Conservation (phyloP, 2,888 invertebrate genomes). For the Cyclophora albipunctata region DNA sequence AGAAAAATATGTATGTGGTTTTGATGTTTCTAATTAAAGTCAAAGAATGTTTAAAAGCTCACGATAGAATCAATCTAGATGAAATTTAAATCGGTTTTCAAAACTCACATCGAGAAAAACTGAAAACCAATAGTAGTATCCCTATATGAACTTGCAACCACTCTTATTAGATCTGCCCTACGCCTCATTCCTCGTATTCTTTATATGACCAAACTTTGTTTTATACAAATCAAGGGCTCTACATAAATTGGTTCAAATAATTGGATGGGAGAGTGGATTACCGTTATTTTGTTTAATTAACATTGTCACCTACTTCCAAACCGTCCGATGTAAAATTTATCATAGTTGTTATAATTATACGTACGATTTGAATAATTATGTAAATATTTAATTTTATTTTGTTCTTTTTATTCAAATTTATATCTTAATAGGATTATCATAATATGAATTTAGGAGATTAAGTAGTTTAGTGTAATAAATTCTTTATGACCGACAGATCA, state of each 20-base stretch:
- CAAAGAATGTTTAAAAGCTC: too few species aligned
- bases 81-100: too few species aligned
- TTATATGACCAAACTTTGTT: conserved; percentile 16
- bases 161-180: conserved; percentile 45
- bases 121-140: conserved; percentile 22
- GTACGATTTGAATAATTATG: conserved; percentile 21
- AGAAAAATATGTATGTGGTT: too few species aligned
- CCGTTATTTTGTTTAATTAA: conserved; percentile 55
- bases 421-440: conserved; percentile 7
- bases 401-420: not conserved
- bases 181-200: conserved; percentile 38
- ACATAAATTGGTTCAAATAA: conserved; percentile 25
- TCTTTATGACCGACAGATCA: too few species aligned
- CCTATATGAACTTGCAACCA: conserved; percentile 35
- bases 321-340: conserved; percentile 17
- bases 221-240: conserved; percentile 16
- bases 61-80: too few species aligned
- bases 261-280: conserved; percentile 21
- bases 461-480: not conserved
- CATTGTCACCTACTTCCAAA: conserved; percentile 39
- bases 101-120: too few species aligned
- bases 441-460: not conserved
- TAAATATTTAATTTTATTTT: conserved; percentile 9
- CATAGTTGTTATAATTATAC: conserved; percentile 22
- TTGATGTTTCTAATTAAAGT: too few species aligned